These are phyloP conservation scores for Caerostris extrusa DNA, from an alignment of 1,140 invertebrate genomes.

Conservation along the genomic window DNA sequence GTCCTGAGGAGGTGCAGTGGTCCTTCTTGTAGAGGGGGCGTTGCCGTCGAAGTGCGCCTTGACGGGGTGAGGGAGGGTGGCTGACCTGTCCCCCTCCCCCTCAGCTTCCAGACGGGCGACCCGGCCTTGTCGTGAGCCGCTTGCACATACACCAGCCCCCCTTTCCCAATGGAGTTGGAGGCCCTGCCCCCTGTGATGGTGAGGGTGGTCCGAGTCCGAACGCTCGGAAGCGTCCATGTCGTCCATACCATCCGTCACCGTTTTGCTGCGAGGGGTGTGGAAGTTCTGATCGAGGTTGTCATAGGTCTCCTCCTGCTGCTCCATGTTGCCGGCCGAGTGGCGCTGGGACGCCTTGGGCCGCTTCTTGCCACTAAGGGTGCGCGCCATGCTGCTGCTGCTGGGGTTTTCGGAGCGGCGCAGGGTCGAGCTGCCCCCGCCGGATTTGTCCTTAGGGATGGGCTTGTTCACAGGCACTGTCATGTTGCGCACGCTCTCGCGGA, in stretches of 20 bases:
- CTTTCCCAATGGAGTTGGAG: constrained; percentile 83
- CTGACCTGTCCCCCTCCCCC: constrained; percentile 83
- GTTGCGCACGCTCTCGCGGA: constrained; percentile 96
- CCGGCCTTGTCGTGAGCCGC: constrained; percentile 87
- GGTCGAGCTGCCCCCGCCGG: constrained; percentile 83
- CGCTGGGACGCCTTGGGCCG: constrained; percentile 85
- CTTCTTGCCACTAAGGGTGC: constrained; percentile 86
- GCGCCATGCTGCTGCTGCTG: constrained; percentile 87
- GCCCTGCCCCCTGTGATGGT: constrained; percentile 79
- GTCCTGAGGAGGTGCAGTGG: constrained; percentile 74
- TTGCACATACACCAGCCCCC: constrained; percentile 78
- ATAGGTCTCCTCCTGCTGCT: constrained; percentile 84
- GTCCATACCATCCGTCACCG: constrained; percentile 88
- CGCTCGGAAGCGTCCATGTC: constrained; percentile 78
- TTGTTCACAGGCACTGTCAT: constrained; percentile 90
- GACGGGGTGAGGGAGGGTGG: constrained; percentile 69
- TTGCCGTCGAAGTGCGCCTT: constrained; percentile 41
- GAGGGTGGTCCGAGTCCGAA: constrained; percentile 69
- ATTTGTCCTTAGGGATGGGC: constrained; percentile 65
- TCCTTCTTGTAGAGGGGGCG: constrained; percentile 72
- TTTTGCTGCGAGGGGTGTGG: constrained; percentile 94
- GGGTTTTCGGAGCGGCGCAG: constrained; percentile 88
- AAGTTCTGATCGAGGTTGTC: constrained; percentile 88
- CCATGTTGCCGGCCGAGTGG: constrained; percentile 93
- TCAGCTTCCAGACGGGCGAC: constrained; percentile 95